Percentiles rank a stretch among this genome's conserved stretches.
phyloP scores from a whole-genome alignment of 2,797 vertebrate genomes.

The Enteromius treurensis region DNA sequence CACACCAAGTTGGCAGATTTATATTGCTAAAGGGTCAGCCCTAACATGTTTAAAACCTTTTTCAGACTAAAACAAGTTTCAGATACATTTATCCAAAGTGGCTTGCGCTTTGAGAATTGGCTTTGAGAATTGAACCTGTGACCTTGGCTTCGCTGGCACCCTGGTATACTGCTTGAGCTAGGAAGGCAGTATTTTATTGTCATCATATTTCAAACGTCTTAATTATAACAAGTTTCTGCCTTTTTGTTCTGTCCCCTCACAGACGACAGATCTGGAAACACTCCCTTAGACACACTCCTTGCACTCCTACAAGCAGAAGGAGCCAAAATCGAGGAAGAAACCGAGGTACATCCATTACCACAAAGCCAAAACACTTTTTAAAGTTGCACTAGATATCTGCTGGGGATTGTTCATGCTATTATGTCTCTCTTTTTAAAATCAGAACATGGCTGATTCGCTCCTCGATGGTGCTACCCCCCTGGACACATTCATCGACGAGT shows the following conservation, averaged over 20 bases:
- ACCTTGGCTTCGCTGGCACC: neutral
- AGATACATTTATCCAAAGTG: neutral
- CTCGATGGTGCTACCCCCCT: constrained; percentile 88
- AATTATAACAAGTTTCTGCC: neutral
- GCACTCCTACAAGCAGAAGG: constrained; percentile 95
- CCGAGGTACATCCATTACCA: constrained; percentile 82
- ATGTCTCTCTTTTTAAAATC: constrained; percentile 19
- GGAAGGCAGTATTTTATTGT: neutral
- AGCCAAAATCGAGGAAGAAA: constrained; percentile 98
- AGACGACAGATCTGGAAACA: constrained; percentile 89
- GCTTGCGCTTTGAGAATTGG: neutral
- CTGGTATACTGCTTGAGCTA: neutral
- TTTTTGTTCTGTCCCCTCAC: constrained; percentile 53
- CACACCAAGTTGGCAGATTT: constrained; percentile 31
- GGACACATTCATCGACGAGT: constrained; percentile 90
- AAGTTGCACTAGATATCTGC: neutral
- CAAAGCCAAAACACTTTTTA: neutral
- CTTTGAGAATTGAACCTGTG: neutral
- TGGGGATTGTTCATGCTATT: neutral
- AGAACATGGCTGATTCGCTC: constrained; percentile 94
- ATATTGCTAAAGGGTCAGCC: neutral
- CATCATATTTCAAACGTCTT: neutral
- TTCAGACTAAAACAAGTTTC: neutral
- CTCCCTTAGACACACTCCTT: constrained; percentile 90
- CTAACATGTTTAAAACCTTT: neutral